These are phyloP conservation scores for Scleropages formosus DNA, from an alignment of 2,797 vertebrate genomes.

Conservation along the genomic window DNA sequence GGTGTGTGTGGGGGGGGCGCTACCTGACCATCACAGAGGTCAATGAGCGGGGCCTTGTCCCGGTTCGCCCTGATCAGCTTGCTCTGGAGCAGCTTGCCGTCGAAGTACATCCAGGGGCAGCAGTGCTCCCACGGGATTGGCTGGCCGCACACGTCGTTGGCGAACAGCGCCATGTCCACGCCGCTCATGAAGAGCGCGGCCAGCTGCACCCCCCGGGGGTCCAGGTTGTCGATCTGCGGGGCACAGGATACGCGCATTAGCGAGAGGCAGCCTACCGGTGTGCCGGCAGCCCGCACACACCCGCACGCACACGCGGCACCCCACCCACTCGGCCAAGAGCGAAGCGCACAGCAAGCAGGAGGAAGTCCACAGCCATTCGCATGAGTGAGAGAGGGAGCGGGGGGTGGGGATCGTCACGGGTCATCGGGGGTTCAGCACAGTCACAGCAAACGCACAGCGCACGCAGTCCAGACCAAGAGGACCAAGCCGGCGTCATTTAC, in stretches of 20 bases:
- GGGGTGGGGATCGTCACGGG: background rate
- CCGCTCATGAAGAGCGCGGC: conserved; percentile 94
- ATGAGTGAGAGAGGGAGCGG: too few relatives aligned
- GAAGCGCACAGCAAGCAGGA: conserved; percentile 48
- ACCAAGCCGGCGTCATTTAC: conserved; percentile 36
- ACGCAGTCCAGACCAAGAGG: too few relatives aligned
- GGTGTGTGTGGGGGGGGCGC: conserved; percentile 22
- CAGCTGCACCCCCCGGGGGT: conserved; percentile 88
- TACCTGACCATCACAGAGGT: conserved; percentile 99
- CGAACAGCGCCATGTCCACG: conserved; percentile 92
- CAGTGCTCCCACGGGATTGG: conserved; percentile 95
- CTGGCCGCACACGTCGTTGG: conserved; percentile 89
- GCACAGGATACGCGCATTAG: conserved; percentile 32
- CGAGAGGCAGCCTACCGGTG: background rate
- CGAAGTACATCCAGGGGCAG: conserved; percentile 98
- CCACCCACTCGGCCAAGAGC: conserved; percentile 36
- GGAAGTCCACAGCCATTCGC: conserved; percentile 35
- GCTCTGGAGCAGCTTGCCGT: conserved; percentile 92
- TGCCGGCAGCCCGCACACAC: conserved; percentile 13
- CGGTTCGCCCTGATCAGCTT: conserved; percentile 87
- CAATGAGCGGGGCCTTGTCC: conserved; percentile 90
- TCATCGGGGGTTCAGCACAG: conserved; percentile 8
- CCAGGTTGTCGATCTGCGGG: conserved; percentile 87
- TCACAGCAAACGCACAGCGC: conserved; percentile 11
- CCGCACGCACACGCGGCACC: conserved; percentile 25